phyloP scores from a whole-genome alignment of 2,888 invertebrate genomes.

The Aphidoletes aphidimyza region DNA sequence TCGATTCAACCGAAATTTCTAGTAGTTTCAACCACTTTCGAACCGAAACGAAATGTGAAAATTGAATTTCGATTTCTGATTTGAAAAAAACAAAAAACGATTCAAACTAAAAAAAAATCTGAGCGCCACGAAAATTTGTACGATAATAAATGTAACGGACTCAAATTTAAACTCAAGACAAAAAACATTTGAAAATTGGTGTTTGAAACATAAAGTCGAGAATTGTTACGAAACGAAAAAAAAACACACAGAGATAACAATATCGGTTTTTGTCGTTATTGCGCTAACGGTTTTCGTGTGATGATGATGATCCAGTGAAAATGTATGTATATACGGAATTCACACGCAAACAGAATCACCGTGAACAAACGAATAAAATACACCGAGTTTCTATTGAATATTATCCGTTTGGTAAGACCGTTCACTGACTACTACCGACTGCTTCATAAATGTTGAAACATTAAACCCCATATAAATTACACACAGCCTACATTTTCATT shows the following conservation, averaged over 20 bases:
- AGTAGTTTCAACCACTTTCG: no score
- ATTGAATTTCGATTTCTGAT: no score
- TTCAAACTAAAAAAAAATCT: neutral
- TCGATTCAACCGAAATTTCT: no score
- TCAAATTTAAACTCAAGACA: neutral
- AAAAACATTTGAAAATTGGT: no score
- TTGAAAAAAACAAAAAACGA: no score
- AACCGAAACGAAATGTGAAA: no score
- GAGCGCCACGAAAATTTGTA: neutral
- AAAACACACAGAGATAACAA: neutral
- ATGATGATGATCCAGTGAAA: no score
- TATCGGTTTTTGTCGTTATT: neutral
- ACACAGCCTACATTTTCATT: slow-evolving; percentile 54
- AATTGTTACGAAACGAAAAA: no score
- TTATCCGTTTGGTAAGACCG: slow-evolving; percentile 56
- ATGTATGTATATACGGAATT: no score
- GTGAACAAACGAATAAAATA: slow-evolving; percentile 23
- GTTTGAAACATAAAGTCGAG: no score
- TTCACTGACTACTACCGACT: slow-evolving; percentile 55
- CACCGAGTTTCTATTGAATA: slow-evolving; percentile 51
- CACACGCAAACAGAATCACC: slow-evolving; percentile 16
- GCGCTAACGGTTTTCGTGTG: slow-evolving; percentile 25
- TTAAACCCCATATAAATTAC: slow-evolving; percentile 55
- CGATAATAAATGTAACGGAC: neutral
- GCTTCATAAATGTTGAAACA: slow-evolving; percentile 52